A percentile compares a stretch with the other conserved stretches of the same genome.
These are phyloP conservation scores for Eidolon helvum DNA, from an alignment of 2,113 vertebrate species.

Conservation along the genomic window DNA sequence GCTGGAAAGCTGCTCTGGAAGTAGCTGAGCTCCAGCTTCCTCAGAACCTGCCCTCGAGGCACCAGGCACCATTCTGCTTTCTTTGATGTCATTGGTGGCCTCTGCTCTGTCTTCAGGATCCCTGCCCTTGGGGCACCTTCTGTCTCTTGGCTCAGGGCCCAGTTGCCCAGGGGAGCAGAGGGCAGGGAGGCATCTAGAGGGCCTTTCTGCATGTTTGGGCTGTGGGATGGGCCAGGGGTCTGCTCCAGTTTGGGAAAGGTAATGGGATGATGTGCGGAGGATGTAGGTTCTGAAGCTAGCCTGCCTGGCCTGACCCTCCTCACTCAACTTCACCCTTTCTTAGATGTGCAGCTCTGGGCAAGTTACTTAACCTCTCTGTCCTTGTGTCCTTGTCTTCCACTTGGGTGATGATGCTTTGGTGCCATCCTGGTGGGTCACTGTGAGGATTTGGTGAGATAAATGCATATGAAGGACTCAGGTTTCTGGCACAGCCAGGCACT, in stretches of 20 bases:
- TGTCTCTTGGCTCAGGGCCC: not conserved
- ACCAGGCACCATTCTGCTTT: not conserved
- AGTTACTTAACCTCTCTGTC: not conserved
- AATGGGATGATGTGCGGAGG: not conserved
- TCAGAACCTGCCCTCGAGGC: not conserved
- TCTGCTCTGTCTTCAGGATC: not conserved
- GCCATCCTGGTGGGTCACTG: not conserved
- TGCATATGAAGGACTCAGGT: not conserved
- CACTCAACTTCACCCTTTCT: not conserved
- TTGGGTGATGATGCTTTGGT: not conserved
- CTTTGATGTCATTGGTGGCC: not conserved
- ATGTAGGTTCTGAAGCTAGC: not conserved
- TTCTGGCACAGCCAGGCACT: rapidly evolving
- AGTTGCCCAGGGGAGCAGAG: not conserved
- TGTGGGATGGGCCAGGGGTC: not conserved
- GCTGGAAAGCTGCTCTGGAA: not conserved
- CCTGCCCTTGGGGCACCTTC: not conserved
- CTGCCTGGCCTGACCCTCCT: not conserved
- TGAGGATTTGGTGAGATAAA: not conserved
- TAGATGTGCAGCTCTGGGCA: not conserved
- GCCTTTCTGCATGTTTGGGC: not conserved
- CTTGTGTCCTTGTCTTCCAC: not conserved
- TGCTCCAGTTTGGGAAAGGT: not conserved
- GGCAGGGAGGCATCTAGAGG: no score
- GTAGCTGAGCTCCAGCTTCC: not conserved